Base-by-base conservation (phyloP, 2,888 invertebrate species). In the Cabera pusaria region DNA sequence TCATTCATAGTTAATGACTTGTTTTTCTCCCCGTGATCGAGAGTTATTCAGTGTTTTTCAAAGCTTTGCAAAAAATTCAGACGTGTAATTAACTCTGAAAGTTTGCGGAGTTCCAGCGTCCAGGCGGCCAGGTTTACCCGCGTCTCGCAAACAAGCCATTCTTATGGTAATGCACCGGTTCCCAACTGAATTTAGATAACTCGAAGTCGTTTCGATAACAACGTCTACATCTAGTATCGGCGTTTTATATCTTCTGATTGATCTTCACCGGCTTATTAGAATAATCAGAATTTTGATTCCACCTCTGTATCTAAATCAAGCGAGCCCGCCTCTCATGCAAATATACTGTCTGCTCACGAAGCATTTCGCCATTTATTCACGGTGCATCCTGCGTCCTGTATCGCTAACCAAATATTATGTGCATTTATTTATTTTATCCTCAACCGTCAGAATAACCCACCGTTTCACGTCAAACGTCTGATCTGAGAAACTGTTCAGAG, bases 331-430 rank as follows among this genome's bases (percentile, higher is more conserved):
- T 73, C 71, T 61, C 69, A 85, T 83, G 84, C 71, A 77, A 84
- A 86, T 81, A 25, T 17, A 26, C 28, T 45, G 45, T 50, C 59
- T 59, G 59, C 59, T 71, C 67, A 56, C 64, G 61, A 64, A 55
- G 56, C 55, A 47, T 59, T 54, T 31, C 47, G 43, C 62, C 57
- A 59, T 75, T 67, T 75, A 72, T 74, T 71, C 70, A 60, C 56
- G 57, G 55, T 53, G 60, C 61, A 64, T 64, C 53, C 58, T 55
- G 54, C 43, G 44, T 53, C 54, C 57, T 64, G 76, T 73, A 74
- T 78, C 72, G 64, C 72, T 72, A 76, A 78, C 73, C 79, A 82
- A 83, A 83, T 82, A 72, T 74, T 82, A 83, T 84, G 84, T 83
- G 77, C 85, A 86, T 86, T 75, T 76, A 81, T 85, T 83, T 78